phyloP scores from a whole-genome alignment of 2,888 invertebrate species.

The Callinectes sapidus region DNA sequence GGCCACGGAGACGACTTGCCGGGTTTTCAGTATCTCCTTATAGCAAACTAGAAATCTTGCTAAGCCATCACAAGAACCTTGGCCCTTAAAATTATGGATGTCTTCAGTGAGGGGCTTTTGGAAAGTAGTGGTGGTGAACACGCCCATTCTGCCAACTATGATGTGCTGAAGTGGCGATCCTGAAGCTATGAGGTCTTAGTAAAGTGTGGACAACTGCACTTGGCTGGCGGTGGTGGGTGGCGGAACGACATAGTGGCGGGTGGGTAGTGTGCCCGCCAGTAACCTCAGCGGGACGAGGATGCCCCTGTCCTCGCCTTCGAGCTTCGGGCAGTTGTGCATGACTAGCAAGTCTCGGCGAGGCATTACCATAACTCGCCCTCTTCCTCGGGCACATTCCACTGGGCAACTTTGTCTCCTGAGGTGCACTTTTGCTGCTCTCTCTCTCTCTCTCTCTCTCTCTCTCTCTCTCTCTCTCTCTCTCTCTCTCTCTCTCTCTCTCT shows the following conservation, averaged over 20 bases:
- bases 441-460: too few relatives aligned
- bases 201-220: not conserved
- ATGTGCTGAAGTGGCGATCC: not conserved
- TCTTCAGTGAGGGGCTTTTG: too few relatives aligned
- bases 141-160: not conserved
- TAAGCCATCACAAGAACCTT: too few relatives aligned
- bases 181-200: not conserved
- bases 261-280: constrained; percentile 12
- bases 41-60: too few relatives aligned
- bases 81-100: too few relatives aligned
- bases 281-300: constrained; percentile 9
- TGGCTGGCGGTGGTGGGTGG: not conserved
- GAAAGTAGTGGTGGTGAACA: too few relatives aligned
- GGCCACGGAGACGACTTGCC: too few relatives aligned
- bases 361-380: constrained; percentile 49
- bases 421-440: not conserved
- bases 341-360: constrained; percentile 45
- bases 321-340: constrained; percentile 43
- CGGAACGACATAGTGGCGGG: not conserved
- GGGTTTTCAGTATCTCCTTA: too few relatives aligned
- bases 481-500: too few relatives aligned
- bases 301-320: constrained; percentile 25
- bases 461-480: too few relatives aligned
- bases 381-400: constrained; percentile 43
- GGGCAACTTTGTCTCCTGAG: constrained; percentile 6